Percentiles rank a stretch among this genome's conserved stretches.
These are phyloP conservation scores for Squalus acanthias DNA, from an alignment of 2,797 vertebrate species.

Conservation along the genomic window DNA sequence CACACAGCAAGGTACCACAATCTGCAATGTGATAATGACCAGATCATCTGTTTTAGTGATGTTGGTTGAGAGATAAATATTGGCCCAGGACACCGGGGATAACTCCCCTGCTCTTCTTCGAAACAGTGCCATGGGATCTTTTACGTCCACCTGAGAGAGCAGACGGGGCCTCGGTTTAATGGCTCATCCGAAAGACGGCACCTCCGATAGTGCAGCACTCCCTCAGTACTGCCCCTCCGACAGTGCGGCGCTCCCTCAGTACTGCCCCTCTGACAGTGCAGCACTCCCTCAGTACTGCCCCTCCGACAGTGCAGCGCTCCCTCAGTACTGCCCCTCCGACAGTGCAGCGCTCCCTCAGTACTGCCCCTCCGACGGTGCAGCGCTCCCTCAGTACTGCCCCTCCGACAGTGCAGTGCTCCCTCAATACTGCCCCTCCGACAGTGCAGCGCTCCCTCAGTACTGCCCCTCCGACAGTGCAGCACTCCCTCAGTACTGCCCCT, in stretches of 20 bases:
- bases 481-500: too few relatives aligned
- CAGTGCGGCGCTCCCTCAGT: not conserved
- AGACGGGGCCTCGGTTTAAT: too few relatives aligned
- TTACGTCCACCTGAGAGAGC: too few relatives aligned
- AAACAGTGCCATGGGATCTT: too few relatives aligned
- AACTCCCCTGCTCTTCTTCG: too few relatives aligned
- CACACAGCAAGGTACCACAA: too few relatives aligned
- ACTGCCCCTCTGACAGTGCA: not conserved
- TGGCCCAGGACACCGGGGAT: too few relatives aligned
- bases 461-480: not conserved
- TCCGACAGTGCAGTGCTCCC: not conserved
- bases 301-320: not conserved
- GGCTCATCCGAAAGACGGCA: too few relatives aligned
- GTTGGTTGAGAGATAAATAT: too few relatives aligned
- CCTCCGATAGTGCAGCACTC: not conserved
- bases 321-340: not conserved
- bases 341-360: not conserved
- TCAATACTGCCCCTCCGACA: not conserved
- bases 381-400: too few relatives aligned
- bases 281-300: not conserved
- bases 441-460: not conserved
- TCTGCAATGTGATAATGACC: too few relatives aligned
- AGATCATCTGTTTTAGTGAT: too few relatives aligned
- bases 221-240: not conserved
- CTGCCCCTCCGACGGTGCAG: not conserved